These are phyloP conservation scores for Sinocyclocheilus anshuiensis DNA, from an alignment of 2,113 vertebrate species.

Conservation along the genomic window DNA sequence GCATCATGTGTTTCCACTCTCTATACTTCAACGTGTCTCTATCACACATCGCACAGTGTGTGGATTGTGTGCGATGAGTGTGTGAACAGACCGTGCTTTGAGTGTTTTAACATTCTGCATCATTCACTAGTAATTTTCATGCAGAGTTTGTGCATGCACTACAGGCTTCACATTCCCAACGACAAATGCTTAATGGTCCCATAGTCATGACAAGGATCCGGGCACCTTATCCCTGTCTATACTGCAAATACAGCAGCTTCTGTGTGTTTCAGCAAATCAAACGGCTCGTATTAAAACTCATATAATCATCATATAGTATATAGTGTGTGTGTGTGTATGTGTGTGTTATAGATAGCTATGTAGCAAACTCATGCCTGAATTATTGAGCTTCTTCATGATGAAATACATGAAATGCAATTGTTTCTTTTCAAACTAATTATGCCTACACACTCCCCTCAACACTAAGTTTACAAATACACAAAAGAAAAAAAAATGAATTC, in stretches of 20 bases:
- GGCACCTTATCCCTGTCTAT: conserved; percentile 87
- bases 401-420: too few relatives aligned
- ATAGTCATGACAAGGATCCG: conserved; percentile 22
- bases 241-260: conserved; percentile 83
- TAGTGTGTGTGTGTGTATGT: too few relatives aligned
- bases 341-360: too few relatives aligned
- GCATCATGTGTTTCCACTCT: neutral
- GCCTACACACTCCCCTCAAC: too few relatives aligned
- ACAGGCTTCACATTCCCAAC: neutral
- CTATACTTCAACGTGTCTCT: neutral
- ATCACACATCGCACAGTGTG: neutral
- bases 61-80: neutral
- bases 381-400: too few relatives aligned
- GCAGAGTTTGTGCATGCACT: conserved; percentile 32
- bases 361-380: too few relatives aligned
- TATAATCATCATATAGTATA: neutral
- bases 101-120: neutral
- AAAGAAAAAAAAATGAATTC: neutral
- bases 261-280: conserved; percentile 81
- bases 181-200: neutral
- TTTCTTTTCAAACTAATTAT: too few relatives aligned
- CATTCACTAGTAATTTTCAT: neutral
- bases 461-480: neutral
- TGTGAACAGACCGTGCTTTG: neutral
- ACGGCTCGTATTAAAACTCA: conserved; percentile 46